Conservation (phyloP, 2,888 invertebrate species). For the Agriotes lineatus region DNA sequence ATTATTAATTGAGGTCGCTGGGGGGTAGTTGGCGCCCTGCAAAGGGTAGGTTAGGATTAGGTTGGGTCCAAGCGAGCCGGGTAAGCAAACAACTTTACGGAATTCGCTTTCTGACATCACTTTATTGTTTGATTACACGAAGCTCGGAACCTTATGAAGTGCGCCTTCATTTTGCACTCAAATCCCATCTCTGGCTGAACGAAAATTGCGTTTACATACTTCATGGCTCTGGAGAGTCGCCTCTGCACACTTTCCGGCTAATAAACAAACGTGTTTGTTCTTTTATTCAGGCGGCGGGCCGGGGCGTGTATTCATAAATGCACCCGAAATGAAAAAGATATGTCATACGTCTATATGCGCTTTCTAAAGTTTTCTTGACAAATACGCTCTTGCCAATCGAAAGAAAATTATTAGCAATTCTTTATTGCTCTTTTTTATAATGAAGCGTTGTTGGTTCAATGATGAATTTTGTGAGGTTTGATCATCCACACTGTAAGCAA, state of each 20-base stretch:
- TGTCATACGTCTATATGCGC: too few species aligned
- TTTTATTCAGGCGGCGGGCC: slow-evolving; percentile 25
- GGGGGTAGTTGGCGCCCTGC: slow-evolving; percentile 41
- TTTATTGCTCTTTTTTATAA: too few species aligned
- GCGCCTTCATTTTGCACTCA: slow-evolving; percentile 33
- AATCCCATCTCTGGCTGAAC: slow-evolving; percentile 31
- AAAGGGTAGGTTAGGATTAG: slow-evolving; percentile 42
- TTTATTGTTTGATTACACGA: slow-evolving; percentile 42
- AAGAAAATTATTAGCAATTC: too few species aligned
- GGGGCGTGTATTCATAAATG: too few species aligned
- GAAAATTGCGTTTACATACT: slow-evolving; percentile 38
- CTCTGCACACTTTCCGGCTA: slow-evolving; percentile 21
- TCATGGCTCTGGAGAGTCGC: slow-evolving; percentile 29
- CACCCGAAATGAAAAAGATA: too few species aligned
- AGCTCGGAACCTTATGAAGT: slow-evolving; percentile 38
- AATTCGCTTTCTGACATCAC: slow-evolving; percentile 43
- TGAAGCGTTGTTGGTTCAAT: too few species aligned
- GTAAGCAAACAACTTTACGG: slow-evolving; percentile 39
- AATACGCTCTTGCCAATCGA: too few species aligned
- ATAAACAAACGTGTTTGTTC: slow-evolving; percentile 35
- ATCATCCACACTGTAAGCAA: too few species aligned
- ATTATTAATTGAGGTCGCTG: slow-evolving; percentile 49
- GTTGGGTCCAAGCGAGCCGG: slow-evolving; percentile 37
- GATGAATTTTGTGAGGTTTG: too few species aligned
- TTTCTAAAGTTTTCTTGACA: too few species aligned